Conservation (phyloP, 2,797 vertebrate genomes). For the Pteronotus mesoamericanus region DNA sequence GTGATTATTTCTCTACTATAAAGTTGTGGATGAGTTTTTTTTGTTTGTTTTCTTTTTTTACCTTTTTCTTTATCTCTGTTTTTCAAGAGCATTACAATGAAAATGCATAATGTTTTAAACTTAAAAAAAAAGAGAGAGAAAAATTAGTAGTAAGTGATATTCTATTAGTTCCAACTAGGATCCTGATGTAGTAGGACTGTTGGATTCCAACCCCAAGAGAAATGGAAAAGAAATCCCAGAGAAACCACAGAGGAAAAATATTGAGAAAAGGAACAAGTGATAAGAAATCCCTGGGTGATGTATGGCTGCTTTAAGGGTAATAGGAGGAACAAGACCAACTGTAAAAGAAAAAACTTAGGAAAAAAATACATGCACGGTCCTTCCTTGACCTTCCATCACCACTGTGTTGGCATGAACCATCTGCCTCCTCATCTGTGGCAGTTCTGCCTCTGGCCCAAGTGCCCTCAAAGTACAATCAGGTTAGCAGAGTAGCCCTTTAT, state of each 20-base stretch:
- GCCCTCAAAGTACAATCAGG: neutral
- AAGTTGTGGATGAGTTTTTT: neutral
- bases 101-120: neutral
- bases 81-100: neutral
- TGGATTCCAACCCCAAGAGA: neutral
- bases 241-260: neutral
- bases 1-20: neutral
- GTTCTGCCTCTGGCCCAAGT: neutral
- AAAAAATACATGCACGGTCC: rapidly evolving
- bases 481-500: neutral
- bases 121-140: neutral
- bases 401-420: neutral
- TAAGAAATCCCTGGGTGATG: neutral
- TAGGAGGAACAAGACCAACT: neutral
- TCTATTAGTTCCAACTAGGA: neutral
- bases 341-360: neutral
- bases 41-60: neutral
- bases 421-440: neutral
- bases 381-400: neutral
- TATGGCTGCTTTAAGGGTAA: neutral
- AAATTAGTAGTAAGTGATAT: neutral
- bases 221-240: neutral
- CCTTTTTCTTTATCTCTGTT: neutral
- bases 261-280: neutral
- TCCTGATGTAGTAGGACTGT: neutral